These are phyloP conservation scores for Parapristionchus giblindavisi DNA, from an alignment of 2,888 invertebrate genomes.

Conservation along the genomic window DNA sequence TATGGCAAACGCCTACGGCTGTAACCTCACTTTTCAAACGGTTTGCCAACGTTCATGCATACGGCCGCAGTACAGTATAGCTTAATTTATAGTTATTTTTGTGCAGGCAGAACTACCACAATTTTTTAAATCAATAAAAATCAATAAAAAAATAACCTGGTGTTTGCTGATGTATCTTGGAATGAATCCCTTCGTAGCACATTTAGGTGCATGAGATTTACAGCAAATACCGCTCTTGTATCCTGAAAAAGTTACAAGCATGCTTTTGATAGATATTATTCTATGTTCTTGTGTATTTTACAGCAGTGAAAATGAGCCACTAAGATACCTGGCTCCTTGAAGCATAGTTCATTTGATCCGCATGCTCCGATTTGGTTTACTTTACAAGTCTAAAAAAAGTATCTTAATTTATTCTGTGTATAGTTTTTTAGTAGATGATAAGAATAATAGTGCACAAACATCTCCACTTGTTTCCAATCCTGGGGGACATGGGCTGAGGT, in stretches of 20 bases:
- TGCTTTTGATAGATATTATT: too few species aligned
- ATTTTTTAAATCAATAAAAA: too few species aligned
- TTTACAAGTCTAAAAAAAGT: constrained; percentile 11
- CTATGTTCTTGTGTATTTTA: too few species aligned
- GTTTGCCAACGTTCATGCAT: background rate
- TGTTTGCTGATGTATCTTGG: constrained; percentile 55
- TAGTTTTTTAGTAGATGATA: background rate
- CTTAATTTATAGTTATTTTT: background rate
- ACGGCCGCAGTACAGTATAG: background rate
- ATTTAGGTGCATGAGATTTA: constrained; percentile 53
- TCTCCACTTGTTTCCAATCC: constrained; percentile 32
- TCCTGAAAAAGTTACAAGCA: constrained; percentile 36
- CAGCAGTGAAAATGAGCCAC: too few species aligned
- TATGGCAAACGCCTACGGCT: too few species aligned
- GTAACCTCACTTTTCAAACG: background rate
- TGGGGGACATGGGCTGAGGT: constrained; percentile 34
- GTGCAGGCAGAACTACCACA: background rate
- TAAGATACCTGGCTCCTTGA: constrained; percentile 16
- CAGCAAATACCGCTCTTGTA: constrained; percentile 56
- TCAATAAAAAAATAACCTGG: constrained; percentile 43
- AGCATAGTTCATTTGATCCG: constrained; percentile 22
- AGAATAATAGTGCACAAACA: too few species aligned
- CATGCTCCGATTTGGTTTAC: constrained; percentile 20
- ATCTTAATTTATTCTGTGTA: background rate
- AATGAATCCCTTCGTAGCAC: constrained; percentile 50